Evolutionary conservation across 2,888 invertebrate genomes (phyloP).

Genomic region (Perithous albicinctus): DNA sequence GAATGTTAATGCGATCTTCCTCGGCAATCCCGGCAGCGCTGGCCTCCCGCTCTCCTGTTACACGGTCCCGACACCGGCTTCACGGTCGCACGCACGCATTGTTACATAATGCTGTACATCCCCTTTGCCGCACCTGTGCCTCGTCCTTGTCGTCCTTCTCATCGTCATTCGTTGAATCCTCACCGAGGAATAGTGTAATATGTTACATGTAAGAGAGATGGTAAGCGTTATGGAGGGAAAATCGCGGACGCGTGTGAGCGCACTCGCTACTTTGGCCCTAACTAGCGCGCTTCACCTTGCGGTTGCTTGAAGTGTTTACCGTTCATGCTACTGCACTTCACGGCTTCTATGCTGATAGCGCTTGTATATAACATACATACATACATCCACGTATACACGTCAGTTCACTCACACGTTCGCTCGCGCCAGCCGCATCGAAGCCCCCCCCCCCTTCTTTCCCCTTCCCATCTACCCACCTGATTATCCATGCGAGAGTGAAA

Average conservation of each 20-base stretch:
- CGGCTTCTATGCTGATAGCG: background rate
- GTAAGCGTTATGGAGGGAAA: slow-evolving; percentile 24
- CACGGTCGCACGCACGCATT: slow-evolving; percentile 73
- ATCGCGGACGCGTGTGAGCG: slow-evolving; percentile 22
- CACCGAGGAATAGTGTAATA: background rate
- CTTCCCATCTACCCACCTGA: no score
- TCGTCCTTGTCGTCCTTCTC: slow-evolving; percentile 43
- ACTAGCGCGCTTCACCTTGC: slow-evolving; percentile 31
- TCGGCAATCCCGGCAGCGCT: slow-evolving; percentile 68
- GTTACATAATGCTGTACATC: slow-evolving; percentile 76
- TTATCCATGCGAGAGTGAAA: slow-evolving; percentile 57
- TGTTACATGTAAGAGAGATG: background rate
- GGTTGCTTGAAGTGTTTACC: slow-evolving; percentile 23
- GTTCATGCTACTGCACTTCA: slow-evolving; percentile 33
- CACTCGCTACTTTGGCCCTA: slow-evolving; percentile 15
- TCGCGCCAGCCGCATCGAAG: background rate
- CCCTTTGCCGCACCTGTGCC: slow-evolving; percentile 37
- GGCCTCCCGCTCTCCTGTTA: slow-evolving; percentile 62
- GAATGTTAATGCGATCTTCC: slow-evolving; percentile 83
- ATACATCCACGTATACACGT: slow-evolving; percentile 2
- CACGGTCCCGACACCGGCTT: slow-evolving; percentile 60
- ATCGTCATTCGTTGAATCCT: slow-evolving; percentile 8
- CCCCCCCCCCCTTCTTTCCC: background rate
- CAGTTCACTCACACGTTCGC: slow-evolving; percentile 41
- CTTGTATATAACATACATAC: background rate